Base-by-base conservation (phyloP, 64 coral and sea anemone genomes). In the Pachyseris speciosa region DNA sequence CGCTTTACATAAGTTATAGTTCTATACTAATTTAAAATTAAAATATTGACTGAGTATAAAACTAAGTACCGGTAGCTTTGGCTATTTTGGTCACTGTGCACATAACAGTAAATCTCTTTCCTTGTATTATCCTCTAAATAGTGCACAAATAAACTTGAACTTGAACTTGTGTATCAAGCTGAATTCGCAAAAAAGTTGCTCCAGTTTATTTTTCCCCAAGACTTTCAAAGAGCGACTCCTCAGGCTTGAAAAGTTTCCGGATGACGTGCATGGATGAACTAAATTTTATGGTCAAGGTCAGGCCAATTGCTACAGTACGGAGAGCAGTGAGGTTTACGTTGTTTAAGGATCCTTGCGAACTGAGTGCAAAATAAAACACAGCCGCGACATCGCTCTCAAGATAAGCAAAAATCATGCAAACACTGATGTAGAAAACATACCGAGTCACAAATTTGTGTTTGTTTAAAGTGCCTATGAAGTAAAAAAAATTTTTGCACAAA, bases 341-440 rank as follows among this genome's bases (percentile, higher is more conserved):
- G 38, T 75, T 74, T 30, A 88, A 24, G 29, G 86, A 88, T 44
- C 86, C 86, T 16, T 33, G 4, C 16, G 86, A 63, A 34, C 32
- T 77, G 4, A 76, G 86, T 59, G 28, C 63, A 39, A 88, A 88
- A 74, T 88, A 88, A 36, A 74, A 60, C 25, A 77, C 40, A 6
- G 75, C 20, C 20, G 76, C 69, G n/a, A 88, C 48, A 45, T 12
- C 34, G 55, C 86, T 88, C 43, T 88, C 69, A 5, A 88, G 58
- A 17, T 88, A 61, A 15, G 85, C 85, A 60, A 17, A 75, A 31
- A 88, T 30, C 86, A 88, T 88, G 36, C 86, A 88, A 22, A 88
- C 55, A 34, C 86, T 61, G 36, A 24, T 17, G 55, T 88, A 77
- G 24, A 88, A 88, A 25, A 88, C 71, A 64, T 75, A 88, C n/a